A percentile compares a stretch with the other conserved stretches of the same genome.
Evolutionary conservation across 2,113 vertebrate species (phyloP).

Genomic region (Gallinago jamesoni): DNA sequence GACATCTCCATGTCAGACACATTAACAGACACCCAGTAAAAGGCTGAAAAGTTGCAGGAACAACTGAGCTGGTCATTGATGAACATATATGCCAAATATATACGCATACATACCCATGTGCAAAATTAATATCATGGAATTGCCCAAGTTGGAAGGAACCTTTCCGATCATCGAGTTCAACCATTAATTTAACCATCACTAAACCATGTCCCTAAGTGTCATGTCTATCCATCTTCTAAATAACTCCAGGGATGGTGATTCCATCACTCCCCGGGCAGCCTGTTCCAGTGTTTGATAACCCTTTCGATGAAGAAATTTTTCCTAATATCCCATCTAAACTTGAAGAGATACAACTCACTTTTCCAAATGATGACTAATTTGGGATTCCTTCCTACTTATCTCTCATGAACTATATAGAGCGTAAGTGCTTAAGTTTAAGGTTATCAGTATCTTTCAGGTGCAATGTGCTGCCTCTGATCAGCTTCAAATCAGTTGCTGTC

Average conservation of each 20-base stretch:
- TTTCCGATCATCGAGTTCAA: too few species aligned
- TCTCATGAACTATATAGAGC: background rate
- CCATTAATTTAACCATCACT: too few species aligned
- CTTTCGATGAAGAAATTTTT: too few species aligned
- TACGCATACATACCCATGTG: rapidly evolving
- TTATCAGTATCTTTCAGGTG: background rate
- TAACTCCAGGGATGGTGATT: too few species aligned
- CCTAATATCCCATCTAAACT: too few species aligned
- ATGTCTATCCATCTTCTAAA: too few species aligned
- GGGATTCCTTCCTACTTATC: background rate
- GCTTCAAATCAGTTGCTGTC: background rate
- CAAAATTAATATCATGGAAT: background rate
- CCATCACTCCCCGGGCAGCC: too few species aligned
- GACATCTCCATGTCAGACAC: background rate
- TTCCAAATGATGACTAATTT: background rate
- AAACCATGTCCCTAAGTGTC: too few species aligned
- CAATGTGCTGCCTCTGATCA: background rate
- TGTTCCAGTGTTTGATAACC: too few species aligned
- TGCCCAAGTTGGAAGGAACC: too few species aligned
- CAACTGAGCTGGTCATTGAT: background rate
- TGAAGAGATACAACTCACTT: background rate
- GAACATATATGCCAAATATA: background rate
- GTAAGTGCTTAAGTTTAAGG: background rate
- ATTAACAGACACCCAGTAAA: background rate
- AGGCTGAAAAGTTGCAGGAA: background rate